A percentile compares a stretch with the other conserved stretches of the same genome.
Conservation (phyloP, 1,140 invertebrate genomes). For the Oncopodura yosiiana region DNA sequence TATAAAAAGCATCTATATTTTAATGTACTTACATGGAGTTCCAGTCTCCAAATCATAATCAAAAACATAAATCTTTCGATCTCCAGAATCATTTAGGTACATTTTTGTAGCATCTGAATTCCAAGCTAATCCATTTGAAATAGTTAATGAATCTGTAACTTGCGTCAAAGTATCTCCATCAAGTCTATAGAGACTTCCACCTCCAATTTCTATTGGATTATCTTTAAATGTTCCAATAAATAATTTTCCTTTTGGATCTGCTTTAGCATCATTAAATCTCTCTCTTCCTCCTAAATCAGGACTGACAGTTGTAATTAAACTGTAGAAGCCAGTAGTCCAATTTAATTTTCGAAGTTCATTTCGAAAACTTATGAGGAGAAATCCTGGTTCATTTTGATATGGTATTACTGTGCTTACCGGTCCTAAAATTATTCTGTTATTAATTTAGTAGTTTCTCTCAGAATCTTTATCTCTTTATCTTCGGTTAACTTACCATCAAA, state of each 20-base stretch:
- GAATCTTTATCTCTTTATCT: too few species aligned
- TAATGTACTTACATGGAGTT: conserved; percentile 18
- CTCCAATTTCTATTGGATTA: not conserved
- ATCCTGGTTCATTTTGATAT: not conserved
- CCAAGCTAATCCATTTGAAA: conserved; percentile 22
- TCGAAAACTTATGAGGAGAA: conserved; percentile 1
- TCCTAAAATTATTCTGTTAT: too few species aligned
- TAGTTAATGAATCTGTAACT: not conserved
- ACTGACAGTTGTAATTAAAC: not conserved
- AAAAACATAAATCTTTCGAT: conserved; percentile 21
- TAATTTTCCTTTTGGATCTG: conserved; percentile 9
- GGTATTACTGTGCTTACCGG: conserved; percentile 10
- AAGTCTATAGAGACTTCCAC: conserved; percentile 8
- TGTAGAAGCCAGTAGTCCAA: not conserved
- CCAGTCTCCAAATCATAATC: conserved; percentile 18
- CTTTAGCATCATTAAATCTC: conserved; percentile 19
- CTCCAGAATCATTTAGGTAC: conserved; percentile 20
- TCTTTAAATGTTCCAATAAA: conserved; percentile 16
- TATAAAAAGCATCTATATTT: too few species aligned
- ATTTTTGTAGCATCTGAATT: conserved; percentile 14
- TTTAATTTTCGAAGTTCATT: conserved; percentile 10
- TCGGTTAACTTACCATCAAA: too few species aligned
- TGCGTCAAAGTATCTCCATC: conserved; percentile 1
- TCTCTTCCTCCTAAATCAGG: not conserved
- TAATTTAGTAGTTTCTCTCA: too few species aligned